Conservation (phyloP, 2,113 vertebrate species). For the Enhydra lutris region DNA sequence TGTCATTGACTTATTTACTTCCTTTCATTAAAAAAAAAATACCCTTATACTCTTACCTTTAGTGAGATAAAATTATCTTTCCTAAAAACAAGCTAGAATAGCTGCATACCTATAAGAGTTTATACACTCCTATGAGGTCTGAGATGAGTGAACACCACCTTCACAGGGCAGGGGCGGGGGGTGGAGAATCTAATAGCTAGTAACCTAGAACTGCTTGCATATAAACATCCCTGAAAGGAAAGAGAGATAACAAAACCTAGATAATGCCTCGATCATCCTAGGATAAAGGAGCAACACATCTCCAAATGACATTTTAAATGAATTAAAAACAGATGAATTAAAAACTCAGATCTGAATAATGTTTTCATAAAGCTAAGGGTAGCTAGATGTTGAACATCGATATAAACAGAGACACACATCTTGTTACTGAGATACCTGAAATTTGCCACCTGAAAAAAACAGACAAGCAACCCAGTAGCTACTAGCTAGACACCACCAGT, state of each 20-base stretch:
- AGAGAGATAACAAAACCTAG: background rate
- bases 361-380: background rate
- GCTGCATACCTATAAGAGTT: background rate
- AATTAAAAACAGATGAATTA: background rate
- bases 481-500: background rate
- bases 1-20: background rate
- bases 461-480: background rate
- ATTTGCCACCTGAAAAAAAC: background rate
- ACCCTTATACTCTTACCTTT: background rate
- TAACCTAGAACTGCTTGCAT: background rate
- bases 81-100: background rate
- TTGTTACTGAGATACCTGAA: background rate
- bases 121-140: background rate
- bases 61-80: constrained; percentile 33
- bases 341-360: constrained; percentile 8
- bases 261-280: background rate
- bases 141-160: background rate
- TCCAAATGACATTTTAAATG: background rate
- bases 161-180: fast-evolving
- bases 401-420: background rate
- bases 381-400: background rate
- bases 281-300: background rate
- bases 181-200: background rate
- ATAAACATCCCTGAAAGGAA: background rate
- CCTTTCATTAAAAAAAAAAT: background rate